Percentiles rank a stretch among this genome's conserved stretches.
Evolutionary conservation across 2,888 invertebrate genomes (phyloP).

Genomic region (Dusona sp.): DNA sequence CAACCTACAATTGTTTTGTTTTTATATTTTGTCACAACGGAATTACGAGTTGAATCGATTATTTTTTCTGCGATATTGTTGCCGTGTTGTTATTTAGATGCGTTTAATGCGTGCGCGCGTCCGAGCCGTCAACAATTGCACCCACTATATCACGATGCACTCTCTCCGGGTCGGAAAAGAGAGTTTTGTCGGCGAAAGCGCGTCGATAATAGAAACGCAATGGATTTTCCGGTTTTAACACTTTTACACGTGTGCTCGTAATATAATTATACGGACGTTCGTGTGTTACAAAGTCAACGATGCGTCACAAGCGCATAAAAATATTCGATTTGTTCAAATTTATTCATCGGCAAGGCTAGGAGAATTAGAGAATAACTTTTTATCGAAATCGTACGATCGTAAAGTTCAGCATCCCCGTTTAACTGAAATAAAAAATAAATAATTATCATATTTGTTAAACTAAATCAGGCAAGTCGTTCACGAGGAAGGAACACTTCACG

Average conservation of each 20-base stretch:
- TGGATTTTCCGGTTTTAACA: background rate
- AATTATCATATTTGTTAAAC: background rate
- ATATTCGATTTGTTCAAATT: background rate
- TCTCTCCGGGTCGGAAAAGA: slow-evolving; percentile 4
- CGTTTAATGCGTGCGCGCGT: slow-evolving; percentile 27
- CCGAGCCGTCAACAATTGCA: slow-evolving; percentile 2
- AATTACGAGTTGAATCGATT: slow-evolving; percentile 39
- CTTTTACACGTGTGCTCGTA: background rate
- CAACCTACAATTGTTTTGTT: background rate
- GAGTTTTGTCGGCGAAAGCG: slow-evolving; percentile 14
- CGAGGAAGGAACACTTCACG: slow-evolving; percentile 95
- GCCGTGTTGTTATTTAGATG: slow-evolving; percentile 42
- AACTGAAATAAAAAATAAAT: background rate
- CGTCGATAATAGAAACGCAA: slow-evolving; percentile 7
- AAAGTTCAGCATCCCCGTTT: background rate
- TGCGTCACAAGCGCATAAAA: background rate
- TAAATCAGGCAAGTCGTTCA: slow-evolving; percentile 90
- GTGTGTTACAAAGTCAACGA: background rate
- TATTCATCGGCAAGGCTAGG: background rate
- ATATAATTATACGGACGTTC: background rate
- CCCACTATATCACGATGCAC: background rate
- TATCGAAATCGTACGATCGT: background rate
- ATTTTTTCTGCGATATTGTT: slow-evolving; percentile 37
- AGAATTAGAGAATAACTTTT: background rate
- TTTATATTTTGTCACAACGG: background rate